phyloP scores from a whole-genome alignment of 1,140 invertebrate species.

The Cylas formicarius region DNA sequence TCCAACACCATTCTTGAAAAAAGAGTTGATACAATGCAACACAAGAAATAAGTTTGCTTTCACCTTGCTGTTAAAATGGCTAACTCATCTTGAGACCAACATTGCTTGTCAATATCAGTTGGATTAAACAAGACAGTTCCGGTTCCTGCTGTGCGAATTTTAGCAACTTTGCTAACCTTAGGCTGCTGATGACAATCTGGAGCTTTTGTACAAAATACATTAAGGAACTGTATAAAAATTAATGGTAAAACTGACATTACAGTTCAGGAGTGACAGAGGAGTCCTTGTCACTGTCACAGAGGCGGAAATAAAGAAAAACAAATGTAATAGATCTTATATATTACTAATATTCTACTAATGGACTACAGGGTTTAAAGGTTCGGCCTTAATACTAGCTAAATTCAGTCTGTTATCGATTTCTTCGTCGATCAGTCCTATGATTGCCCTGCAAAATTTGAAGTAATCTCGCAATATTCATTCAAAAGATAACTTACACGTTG shows the following conservation, averaged over 20 bases:
- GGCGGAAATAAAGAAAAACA: too few relatives aligned
- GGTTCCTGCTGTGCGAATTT: constrained; percentile 16
- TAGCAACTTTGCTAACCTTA: too few relatives aligned
- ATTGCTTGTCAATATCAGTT: constrained; percentile 34
- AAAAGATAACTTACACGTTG: constrained; percentile 72
- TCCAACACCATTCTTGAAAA: constrained; percentile 45
- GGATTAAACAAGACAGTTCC: constrained; percentile 43
- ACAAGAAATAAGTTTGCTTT: too few relatives aligned
- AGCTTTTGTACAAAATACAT: background rate
- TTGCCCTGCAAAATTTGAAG: constrained; percentile 52
- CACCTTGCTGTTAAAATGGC: constrained; percentile 42
- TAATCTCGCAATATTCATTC: constrained; percentile 5
- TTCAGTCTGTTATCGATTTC: constrained; percentile 80
- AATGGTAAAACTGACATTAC: constrained; percentile 1
- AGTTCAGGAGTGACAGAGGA: too few relatives aligned
- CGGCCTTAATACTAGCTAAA: constrained; percentile 77
- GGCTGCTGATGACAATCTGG: too few relatives aligned
- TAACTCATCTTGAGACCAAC: constrained; percentile 45
- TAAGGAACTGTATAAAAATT: background rate
- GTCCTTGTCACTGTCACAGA: too few relatives aligned
- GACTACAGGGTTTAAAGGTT: constrained; percentile 79
- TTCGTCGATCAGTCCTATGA: constrained; percentile 89
- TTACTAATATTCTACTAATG: constrained; percentile 49
- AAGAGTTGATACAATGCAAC: too few relatives aligned
- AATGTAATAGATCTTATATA: background rate